phyloP scores from a whole-genome alignment of 2,113 vertebrate genomes.

The Noctilio leporinus region DNA sequence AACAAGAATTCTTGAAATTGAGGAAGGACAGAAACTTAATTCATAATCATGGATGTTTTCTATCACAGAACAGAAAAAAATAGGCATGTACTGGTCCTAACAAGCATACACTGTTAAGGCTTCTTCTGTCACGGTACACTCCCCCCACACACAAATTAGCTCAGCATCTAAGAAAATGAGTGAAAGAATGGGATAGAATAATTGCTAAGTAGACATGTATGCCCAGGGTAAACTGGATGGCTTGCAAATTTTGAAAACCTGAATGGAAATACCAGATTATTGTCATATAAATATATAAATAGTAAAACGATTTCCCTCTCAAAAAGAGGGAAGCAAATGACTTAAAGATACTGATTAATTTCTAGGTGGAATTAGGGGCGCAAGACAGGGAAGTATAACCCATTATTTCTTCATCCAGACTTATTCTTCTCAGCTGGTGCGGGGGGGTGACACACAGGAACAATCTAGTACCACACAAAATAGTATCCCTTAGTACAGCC shows the following conservation, averaged over 20 bases:
- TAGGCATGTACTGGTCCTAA: background rate
- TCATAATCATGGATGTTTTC: background rate
- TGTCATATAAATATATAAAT: background rate
- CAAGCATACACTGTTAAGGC: background rate
- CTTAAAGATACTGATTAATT: background rate
- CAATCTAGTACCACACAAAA: background rate
- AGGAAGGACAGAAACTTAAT: background rate
- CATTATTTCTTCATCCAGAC: background rate
- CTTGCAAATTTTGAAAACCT: background rate
- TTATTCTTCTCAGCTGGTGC: background rate
- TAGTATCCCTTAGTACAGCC: background rate
- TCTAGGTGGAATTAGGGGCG: background rate
- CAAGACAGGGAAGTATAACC: background rate
- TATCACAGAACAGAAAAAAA: background rate
- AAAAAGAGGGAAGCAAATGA: background rate
- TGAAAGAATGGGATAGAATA: background rate
- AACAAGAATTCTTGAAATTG: background rate
- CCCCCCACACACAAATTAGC: background rate
- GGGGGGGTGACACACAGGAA: background rate
- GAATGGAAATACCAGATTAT: background rate
- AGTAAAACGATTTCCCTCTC: background rate
- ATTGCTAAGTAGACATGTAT: background rate
- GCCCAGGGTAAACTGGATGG: background rate
- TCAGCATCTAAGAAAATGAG: background rate
- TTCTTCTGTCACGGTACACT: background rate